These are phyloP conservation scores for Coelopa pilipes DNA, from an alignment of 2,888 invertebrate species.

Conservation along the genomic window DNA sequence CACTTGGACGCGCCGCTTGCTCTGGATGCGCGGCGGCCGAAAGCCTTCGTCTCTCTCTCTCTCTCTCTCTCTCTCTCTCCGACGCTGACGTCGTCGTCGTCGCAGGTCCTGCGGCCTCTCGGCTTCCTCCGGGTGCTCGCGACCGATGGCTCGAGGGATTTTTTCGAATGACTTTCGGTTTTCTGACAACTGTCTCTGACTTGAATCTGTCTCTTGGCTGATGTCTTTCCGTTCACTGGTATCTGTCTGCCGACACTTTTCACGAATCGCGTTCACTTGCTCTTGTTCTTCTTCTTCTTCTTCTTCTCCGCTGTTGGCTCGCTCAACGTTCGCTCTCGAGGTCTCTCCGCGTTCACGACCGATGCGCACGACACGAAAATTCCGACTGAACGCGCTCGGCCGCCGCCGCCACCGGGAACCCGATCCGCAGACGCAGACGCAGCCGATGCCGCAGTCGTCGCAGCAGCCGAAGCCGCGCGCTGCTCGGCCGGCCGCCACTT, in stretches of 20 bases:
- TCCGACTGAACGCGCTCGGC: conserved; percentile 26
- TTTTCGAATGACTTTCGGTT: no score
- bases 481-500: no score
- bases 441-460: not conserved
- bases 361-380: conserved; percentile 55
- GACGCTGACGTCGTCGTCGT: no score
- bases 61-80: not conserved
- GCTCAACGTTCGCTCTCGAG: not conserved
- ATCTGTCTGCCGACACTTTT: conserved; percentile 6
- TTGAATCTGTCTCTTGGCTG: no score
- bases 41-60: not conserved
- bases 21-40: not conserved
- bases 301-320: conserved; percentile 6
- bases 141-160: no score
- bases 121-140: no score
- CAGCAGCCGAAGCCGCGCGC: not conserved
- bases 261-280: conserved; percentile 18
- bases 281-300: conserved; percentile 22
- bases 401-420: conserved; percentile 2
- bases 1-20: conserved; percentile 14
- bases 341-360: conserved; percentile 52
- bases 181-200: no score
- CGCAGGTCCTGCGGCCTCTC: no score
- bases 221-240: no score
- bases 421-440: conserved; percentile 5